phyloP scores from a whole-genome alignment of 2,797 vertebrate species.

The Sarcoramphus papa region DNA sequence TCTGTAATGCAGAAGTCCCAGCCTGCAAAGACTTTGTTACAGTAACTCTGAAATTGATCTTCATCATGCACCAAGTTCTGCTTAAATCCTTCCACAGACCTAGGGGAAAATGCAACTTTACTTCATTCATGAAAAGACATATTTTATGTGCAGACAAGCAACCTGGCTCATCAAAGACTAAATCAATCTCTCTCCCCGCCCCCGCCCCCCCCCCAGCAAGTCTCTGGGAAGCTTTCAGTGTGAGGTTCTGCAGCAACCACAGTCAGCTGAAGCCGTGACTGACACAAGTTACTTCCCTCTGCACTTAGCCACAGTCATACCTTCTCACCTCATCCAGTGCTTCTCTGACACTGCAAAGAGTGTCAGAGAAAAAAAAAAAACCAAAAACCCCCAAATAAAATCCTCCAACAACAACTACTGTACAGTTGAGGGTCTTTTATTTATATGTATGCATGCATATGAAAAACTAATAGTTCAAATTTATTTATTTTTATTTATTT shows the following conservation, averaged over 20 bases:
- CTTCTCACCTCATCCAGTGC: background rate
- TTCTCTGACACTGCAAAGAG: background rate
- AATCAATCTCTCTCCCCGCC: background rate
- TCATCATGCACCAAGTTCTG: slow-evolving; percentile 82
- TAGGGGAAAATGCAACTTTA: slow-evolving; percentile 46
- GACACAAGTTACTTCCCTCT: background rate
- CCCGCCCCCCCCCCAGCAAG: background rate
- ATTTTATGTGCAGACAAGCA: background rate
- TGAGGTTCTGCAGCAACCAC: background rate
- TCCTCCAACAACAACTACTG: background rate
- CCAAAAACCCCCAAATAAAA: background rate
- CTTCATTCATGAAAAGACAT: background rate
- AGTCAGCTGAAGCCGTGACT: background rate
- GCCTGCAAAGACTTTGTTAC: slow-evolving; percentile 95
- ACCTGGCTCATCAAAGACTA: background rate
- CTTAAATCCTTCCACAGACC: slow-evolving; percentile 89
- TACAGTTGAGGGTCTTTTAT: background rate
- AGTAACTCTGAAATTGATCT: slow-evolving; percentile 94
- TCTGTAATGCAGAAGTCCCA: slow-evolving; percentile 97
- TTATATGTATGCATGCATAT: background rate
- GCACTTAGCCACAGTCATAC: background rate
- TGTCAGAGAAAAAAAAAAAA: background rate
- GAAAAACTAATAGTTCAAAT: background rate
- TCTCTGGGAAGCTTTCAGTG: background rate
- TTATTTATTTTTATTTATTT: background rate